These are phyloP conservation scores for Machimus atricapillus DNA, from an alignment of 2,888 invertebrate genomes.

Conservation along the genomic window DNA sequence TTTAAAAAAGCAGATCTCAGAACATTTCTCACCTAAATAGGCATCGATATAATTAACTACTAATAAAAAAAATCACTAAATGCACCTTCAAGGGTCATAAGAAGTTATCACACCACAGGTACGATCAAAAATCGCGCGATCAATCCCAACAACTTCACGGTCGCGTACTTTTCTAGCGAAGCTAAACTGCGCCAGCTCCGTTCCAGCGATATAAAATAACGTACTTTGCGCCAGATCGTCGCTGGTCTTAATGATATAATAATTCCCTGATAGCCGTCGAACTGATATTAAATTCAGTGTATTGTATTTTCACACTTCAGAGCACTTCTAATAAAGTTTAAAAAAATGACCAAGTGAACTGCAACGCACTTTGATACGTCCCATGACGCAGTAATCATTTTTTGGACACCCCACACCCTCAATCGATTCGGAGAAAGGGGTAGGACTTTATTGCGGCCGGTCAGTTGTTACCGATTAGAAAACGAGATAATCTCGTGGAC, in stretches of 20 bases:
- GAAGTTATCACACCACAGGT: background rate
- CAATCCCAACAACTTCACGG: background rate
- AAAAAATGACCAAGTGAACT: background rate
- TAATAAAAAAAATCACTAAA: background rate
- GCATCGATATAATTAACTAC: background rate
- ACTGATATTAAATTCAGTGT: background rate
- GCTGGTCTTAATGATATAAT: background rate
- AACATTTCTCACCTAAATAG: background rate
- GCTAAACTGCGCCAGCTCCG: background rate
- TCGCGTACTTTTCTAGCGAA: background rate
- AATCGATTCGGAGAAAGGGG: background rate
- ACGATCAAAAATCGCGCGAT: background rate
- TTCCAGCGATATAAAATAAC: background rate
- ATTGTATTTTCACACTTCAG: background rate
- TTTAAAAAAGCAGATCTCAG: background rate
- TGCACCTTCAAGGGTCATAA: background rate
- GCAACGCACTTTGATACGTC: background rate
- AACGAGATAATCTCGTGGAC: background rate
- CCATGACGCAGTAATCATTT: background rate
- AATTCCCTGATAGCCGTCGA: background rate
- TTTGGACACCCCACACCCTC: background rate
- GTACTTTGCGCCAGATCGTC: background rate
- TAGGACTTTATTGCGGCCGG: background rate
- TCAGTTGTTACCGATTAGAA: background rate
- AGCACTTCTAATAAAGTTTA: background rate